Percentiles rank a stretch among this genome's conserved stretches.
Conservation (phyloP, 1,140 invertebrate genomes). For the Tenebrio molitor region DNA sequence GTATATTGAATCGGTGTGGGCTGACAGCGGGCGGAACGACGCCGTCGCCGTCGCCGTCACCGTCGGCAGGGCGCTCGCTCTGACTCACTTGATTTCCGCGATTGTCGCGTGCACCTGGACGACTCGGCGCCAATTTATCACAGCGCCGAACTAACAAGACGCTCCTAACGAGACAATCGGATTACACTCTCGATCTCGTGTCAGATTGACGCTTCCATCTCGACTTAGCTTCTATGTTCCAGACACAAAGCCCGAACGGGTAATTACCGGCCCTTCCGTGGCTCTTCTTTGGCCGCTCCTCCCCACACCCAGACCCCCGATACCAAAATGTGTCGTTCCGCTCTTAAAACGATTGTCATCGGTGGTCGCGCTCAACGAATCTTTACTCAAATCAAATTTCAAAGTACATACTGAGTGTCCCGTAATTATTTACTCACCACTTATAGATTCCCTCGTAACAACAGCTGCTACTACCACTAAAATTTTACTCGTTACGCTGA, state of each 20-base stretch:
- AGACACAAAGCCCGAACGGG: slow-evolving; percentile 8
- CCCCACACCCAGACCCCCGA: too few relatives aligned
- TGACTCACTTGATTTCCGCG: slow-evolving; percentile 46
- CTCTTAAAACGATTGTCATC: too few relatives aligned
- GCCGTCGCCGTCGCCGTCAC: neutral
- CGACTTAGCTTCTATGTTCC: slow-evolving; percentile 43
- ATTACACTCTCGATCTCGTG: slow-evolving; percentile 63
- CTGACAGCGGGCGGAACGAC: slow-evolving; percentile 3
- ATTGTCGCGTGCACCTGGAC: slow-evolving; percentile 53
- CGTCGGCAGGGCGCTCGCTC: neutral
- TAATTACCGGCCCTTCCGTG: slow-evolving; percentile 10
- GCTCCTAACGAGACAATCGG: slow-evolving; percentile 64
- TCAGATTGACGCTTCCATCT: slow-evolving; percentile 62
- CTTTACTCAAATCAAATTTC: too few relatives aligned
- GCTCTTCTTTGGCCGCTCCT: neutral
- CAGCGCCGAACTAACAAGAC: slow-evolving; percentile 63
- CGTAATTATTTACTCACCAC: too few relatives aligned
- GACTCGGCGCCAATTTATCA: slow-evolving; percentile 60
- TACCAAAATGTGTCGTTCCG: too few relatives aligned
- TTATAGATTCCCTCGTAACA: too few relatives aligned
- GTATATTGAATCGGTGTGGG: slow-evolving; percentile 58
- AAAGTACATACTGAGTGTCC: too few relatives aligned
- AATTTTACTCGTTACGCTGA: too few relatives aligned
- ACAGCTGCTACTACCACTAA: too few relatives aligned
- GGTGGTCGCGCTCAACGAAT: too few relatives aligned